These are phyloP conservation scores for Chrysochloris asiatica DNA, from an alignment of 2,113 vertebrate species.

Conservation along the genomic window DNA sequence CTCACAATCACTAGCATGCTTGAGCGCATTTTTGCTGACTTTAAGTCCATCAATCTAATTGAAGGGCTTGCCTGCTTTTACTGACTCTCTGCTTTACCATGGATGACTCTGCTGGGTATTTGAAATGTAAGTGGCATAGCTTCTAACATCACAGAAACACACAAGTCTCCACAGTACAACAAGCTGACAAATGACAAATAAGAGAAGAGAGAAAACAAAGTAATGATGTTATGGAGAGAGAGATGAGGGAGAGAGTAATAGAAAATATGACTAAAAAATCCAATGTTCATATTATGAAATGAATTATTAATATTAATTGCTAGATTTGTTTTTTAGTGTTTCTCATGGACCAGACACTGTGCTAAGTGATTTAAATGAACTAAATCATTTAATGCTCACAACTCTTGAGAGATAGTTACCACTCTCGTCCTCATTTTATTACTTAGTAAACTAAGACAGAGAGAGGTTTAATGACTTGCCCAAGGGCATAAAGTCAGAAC, in stretches of 20 bases:
- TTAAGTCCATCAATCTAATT: background rate
- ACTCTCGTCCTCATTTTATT: background rate
- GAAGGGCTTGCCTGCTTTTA: background rate
- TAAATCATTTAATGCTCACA: background rate
- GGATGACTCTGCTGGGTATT: background rate
- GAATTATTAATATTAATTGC: background rate
- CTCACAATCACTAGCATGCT: background rate
- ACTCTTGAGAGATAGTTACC: background rate
- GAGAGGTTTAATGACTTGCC: background rate
- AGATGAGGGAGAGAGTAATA: background rate
- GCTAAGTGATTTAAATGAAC: background rate
- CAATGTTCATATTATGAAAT: background rate
- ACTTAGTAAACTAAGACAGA: background rate
- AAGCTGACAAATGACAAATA: background rate
- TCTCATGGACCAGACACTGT: too few species aligned
- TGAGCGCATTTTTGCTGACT: background rate
- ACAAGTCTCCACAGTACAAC: background rate
- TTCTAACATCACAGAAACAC: background rate
- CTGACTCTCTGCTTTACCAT: background rate
- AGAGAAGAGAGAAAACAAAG: background rate
- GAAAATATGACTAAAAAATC: background rate
- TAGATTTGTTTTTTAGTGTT: background rate
- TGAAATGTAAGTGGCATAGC: background rate
- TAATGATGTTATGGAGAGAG: background rate
- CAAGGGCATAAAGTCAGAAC: background rate